phyloP scores from a whole-genome alignment of 2,113 vertebrate species.

The Pedionomus torquatus region DNA sequence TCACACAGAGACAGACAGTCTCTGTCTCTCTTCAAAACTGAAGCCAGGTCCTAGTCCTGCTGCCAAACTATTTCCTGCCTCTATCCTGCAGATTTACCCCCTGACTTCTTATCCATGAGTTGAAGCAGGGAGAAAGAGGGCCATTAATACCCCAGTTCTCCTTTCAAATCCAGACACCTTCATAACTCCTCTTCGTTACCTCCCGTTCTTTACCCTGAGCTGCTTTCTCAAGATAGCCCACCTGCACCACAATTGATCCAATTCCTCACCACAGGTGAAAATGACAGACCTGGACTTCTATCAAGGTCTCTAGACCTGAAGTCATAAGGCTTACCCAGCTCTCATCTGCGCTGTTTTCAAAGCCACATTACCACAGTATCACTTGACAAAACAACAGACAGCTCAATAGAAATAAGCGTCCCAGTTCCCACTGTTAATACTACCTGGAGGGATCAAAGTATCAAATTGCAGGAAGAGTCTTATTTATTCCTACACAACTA shows the following conservation, averaged over 20 bases:
- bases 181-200: not conserved
- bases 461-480: not conserved
- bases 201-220: not conserved
- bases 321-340: not conserved
- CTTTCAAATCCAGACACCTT: not conserved
- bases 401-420: not conserved
- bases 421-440: not conserved
- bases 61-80: not conserved
- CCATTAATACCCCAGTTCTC: not conserved
- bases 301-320: not conserved
- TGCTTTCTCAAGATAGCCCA: not conserved
- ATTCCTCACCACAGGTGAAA: rapidly evolving
- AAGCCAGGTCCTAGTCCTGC: not conserved
- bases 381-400: not conserved
- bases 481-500: not conserved
- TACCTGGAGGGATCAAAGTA: not conserved
- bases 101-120: not conserved
- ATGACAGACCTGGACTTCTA: rapidly evolving
- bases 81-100: rapidly evolving
- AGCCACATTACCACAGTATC: not conserved
- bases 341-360: not conserved
- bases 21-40: not conserved
- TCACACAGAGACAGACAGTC: rapidly evolving
- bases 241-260: not conserved
- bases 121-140: not conserved